Conservation (phyloP, 2,113 vertebrate species). For the Cynocephalus volans region DNA sequence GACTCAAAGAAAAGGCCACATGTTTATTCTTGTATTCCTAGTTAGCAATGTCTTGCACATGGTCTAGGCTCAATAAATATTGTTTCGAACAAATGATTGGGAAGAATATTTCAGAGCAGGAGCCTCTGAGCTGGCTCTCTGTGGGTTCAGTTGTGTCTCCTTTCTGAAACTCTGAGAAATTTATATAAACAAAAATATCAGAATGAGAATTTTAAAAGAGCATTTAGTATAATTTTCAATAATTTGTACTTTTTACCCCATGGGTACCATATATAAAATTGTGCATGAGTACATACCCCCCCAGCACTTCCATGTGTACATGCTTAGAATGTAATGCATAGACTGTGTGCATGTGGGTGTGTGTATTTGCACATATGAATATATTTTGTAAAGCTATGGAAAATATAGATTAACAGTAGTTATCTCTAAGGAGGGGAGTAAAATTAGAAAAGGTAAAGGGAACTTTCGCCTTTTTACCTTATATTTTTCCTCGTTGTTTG, state of each 20-base stretch:
- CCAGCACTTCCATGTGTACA: neutral
- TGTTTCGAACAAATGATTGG: slow-evolving; percentile 48
- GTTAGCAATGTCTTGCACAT: neutral
- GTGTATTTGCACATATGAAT: neutral
- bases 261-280: neutral
- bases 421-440: neutral
- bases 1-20: neutral
- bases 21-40: slow-evolving; percentile 24
- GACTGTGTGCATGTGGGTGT: neutral
- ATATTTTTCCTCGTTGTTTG: slow-evolving; percentile 37
- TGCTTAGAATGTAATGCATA: neutral
- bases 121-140: neutral
- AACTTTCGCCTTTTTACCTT: slow-evolving; percentile 33
- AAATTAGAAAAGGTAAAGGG: slow-evolving; percentile 21
- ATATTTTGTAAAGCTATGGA: slow-evolving; percentile 11
- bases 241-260: slow-evolving; percentile 28
- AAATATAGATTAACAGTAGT: slow-evolving; percentile 22
- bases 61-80: slow-evolving; percentile 2
- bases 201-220: slow-evolving; percentile 57
- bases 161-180: slow-evolving; percentile 58
- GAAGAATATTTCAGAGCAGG: slow-evolving; percentile 35
- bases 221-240: slow-evolving; percentile 43
- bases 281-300: neutral
- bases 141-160: neutral
- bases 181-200: slow-evolving; percentile 53